Evolutionary conservation across 1,140 invertebrate genomes (phyloP).

Genomic region (Magallana gigas): DNA sequence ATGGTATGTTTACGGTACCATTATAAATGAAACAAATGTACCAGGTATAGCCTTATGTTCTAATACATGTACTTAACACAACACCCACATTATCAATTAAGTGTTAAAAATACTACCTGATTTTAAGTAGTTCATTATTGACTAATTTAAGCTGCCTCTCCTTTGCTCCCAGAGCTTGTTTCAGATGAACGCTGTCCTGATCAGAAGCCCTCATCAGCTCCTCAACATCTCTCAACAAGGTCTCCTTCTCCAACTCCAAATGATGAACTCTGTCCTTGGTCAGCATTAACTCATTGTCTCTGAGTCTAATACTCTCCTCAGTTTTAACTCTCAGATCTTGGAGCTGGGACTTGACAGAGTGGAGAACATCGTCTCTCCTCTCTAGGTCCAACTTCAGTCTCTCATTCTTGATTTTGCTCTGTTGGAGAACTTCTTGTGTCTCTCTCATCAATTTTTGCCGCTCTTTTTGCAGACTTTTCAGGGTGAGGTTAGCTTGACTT

Average conservation of each 20-base stretch:
- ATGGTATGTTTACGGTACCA: too few species aligned
- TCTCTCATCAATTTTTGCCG: slow-evolving; percentile 43
- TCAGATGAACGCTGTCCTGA: slow-evolving; percentile 55
- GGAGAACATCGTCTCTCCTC: slow-evolving; percentile 2
- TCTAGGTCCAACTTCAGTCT: neutral
- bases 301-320: slow-evolving; percentile 16
- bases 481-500: neutral
- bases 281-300: slow-evolving; percentile 45
- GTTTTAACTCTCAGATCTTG: neutral
- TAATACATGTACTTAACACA: too few species aligned
- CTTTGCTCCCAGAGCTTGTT: neutral
- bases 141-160: slow-evolving; percentile 18
- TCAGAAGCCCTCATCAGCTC: slow-evolving; percentile 54
- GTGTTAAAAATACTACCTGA: neutral
- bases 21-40: too few species aligned
- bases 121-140: slow-evolving; percentile 29
- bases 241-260: slow-evolving; percentile 53
- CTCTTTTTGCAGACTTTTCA: neutral
- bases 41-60: too few species aligned
- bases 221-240: slow-evolving; percentile 56
- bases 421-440: neutral
- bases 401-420: slow-evolving; percentile 24
- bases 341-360: neutral
- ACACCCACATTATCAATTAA: too few species aligned
- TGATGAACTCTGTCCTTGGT: slow-evolving; percentile 46